A percentile compares a stretch with the other conserved stretches of the same genome.
These are phyloP conservation scores for Phrynocephalus versicolor DNA, from an alignment of 2,113 vertebrate species.

Conservation along the genomic window DNA sequence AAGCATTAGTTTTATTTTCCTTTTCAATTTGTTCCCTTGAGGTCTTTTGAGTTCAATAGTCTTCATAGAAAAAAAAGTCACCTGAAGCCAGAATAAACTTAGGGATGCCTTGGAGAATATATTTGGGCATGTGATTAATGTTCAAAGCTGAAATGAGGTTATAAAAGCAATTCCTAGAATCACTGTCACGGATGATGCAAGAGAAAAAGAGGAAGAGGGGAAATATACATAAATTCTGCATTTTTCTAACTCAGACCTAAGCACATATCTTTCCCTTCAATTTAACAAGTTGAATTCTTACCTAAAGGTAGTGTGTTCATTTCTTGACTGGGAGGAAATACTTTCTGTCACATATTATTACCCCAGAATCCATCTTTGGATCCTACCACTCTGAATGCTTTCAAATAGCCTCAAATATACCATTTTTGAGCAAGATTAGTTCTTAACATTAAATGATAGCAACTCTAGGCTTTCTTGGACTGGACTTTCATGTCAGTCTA, in stretches of 20 bases:
- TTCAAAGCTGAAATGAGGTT: constrained; percentile 18
- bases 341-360: not conserved
- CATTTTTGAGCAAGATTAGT: no score
- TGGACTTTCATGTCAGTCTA: not conserved
- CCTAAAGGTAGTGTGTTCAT: not conserved
- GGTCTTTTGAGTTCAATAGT: constrained; percentile 12
- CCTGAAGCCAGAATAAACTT: constrained; percentile 12
- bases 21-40: not conserved
- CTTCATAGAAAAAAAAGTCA: constrained; percentile 14
- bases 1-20: not conserved
- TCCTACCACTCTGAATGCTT: not conserved
- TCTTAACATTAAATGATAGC: no score
- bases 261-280: constrained; percentile 7
- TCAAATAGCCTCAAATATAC: not conserved
- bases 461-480: not conserved
- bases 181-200: constrained; percentile 15
- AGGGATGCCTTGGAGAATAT: constrained; percentile 8
- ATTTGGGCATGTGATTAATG: constrained; percentile 25
- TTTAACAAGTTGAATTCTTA: constrained; percentile 3
- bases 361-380: not conserved
- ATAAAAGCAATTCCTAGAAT: constrained; percentile 27
- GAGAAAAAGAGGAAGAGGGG: not conserved
- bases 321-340: not conserved
- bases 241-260: constrained; percentile 9
- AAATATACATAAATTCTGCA: constrained; percentile 24